Conservation (phyloP, 2,113 vertebrate genomes). For the Pipa parva region DNA sequence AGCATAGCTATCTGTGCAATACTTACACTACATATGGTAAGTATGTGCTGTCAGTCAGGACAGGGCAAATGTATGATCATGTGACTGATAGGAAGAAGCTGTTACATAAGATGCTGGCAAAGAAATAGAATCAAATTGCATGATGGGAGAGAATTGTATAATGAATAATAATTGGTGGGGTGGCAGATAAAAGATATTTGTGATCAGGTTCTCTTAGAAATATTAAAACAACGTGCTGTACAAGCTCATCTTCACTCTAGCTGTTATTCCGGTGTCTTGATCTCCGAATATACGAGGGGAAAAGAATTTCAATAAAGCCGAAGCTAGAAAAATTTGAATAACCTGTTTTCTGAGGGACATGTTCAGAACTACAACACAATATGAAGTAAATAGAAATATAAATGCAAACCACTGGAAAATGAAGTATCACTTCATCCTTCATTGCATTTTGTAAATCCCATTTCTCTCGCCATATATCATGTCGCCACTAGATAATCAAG, state of each 20-base stretch:
- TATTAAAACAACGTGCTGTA: too few species aligned
- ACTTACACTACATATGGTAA: too few species aligned
- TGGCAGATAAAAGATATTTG: too few species aligned
- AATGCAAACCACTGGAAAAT: constrained; percentile 39
- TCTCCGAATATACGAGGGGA: constrained; percentile 11
- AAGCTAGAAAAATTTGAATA: constrained; percentile 23
- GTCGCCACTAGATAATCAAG: constrained; percentile 38
- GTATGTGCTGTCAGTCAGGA: too few species aligned
- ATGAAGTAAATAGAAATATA: constrained; percentile 34
- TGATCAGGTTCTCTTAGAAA: too few species aligned
- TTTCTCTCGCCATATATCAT: constrained; percentile 38
- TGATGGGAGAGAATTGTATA: too few species aligned
- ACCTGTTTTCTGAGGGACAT: constrained; percentile 40
- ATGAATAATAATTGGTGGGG: too few species aligned
- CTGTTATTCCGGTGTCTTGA: not conserved
- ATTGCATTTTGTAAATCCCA: constrained; percentile 41
- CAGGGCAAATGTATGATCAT: too few species aligned
- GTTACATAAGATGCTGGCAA: too few species aligned
- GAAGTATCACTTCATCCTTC: constrained; percentile 43
- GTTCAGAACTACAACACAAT: constrained; percentile 36
- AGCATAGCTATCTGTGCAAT: too few species aligned
- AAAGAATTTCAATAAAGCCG: constrained; percentile 27
- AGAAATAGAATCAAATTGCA: too few species aligned
- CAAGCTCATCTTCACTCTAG: not conserved
- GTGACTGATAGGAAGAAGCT: too few species aligned